Evolutionary conservation across 2,888 invertebrate species (phyloP), one percentile per base, ranked within the genome.

Genomic region (Seira musarum): DNA sequence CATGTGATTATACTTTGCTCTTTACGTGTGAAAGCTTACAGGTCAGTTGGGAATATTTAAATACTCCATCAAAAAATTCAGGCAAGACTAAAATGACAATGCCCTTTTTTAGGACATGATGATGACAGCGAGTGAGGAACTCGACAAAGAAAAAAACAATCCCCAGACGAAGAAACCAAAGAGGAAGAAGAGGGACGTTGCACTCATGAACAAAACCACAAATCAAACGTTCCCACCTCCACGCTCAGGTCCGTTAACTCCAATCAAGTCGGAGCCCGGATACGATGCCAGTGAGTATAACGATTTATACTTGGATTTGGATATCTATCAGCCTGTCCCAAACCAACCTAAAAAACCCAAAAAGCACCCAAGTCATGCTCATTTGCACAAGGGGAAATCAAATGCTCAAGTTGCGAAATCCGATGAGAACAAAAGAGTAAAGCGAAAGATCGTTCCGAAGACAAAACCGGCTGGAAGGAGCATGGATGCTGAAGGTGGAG

Each of bases 281-380:
- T 25, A 25, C n/a, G 71, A 71, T 21, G 35, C 71, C 1, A 40
- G 19, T 17, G 60, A 71, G 13, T 71, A 63, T 24, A 71, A 71
- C 24, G 71, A 71, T n/a, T 21, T 71, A 1, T 71, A 71, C 21
- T 40, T 71, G 21, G 71, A 71, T 46, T 15, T 71, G 1, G 71
- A 71, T 19, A 22, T 71, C n/a, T 63, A 71, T 25, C 19, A 40
- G 2, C 40, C n/a, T n/a, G n/a, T 15, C 17, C 13, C 25, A 17
- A 8, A 65, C 35, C 35, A 68, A n/a, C 22, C 21, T 8, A 35
- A 65, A 3, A 17, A 13, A 65, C 22, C 3, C 10, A 10, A 67
- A 13, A 46, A 19, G 22, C 2, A 15, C n/a, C n/a, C n/a, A n/a
- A n/a, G n/a, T n/a, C n/a, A n/a, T n/a, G n/a, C n/a, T n/a, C n/a